Percentiles rank a stretch among this genome's conserved stretches.
phyloP scores from a whole-genome alignment of 2,888 invertebrate species.

The Neoaliturus tenellus region DNA sequence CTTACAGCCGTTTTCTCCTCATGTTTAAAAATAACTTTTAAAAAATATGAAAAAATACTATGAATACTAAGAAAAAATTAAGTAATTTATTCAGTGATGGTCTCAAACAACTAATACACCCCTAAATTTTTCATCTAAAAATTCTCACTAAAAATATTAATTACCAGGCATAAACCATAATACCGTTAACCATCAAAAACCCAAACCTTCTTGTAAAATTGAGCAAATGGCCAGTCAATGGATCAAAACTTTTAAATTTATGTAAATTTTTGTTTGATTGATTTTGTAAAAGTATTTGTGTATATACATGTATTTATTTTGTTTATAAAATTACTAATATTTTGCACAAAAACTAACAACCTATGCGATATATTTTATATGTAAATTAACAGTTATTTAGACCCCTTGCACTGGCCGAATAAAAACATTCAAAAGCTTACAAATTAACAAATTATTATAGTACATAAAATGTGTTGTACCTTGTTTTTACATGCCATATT shows the following conservation, averaged over 20 bases:
- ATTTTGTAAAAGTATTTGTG: neutral
- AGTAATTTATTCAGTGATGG: too few species aligned
- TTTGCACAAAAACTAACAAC: conserved; percentile 23
- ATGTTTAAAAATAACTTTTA: too few species aligned
- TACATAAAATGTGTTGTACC: neutral
- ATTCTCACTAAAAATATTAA: too few species aligned
- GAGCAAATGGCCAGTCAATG: conserved; percentile 7
- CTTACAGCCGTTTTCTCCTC: too few species aligned
- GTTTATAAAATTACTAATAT: conserved; percentile 17
- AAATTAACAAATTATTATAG: neutral
- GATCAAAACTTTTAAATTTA: neutral
- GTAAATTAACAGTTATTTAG: neutral
- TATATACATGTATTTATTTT: neutral
- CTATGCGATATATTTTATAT: neutral
- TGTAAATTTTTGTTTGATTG: neutral
- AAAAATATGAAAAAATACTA: too few species aligned
- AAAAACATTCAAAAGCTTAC: neutral
- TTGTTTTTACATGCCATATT: conserved; percentile 1
- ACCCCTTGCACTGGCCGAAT: conserved; percentile 5
- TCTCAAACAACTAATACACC: too few species aligned
- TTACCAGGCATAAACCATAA: neutral
- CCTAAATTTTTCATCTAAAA: too few species aligned
- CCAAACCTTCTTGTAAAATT: neutral
- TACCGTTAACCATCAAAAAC: neutral
- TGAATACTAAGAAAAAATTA: too few species aligned